These are phyloP conservation scores for Ormia ochracea DNA, from an alignment of 2,888 invertebrate species.

Conservation along the genomic window DNA sequence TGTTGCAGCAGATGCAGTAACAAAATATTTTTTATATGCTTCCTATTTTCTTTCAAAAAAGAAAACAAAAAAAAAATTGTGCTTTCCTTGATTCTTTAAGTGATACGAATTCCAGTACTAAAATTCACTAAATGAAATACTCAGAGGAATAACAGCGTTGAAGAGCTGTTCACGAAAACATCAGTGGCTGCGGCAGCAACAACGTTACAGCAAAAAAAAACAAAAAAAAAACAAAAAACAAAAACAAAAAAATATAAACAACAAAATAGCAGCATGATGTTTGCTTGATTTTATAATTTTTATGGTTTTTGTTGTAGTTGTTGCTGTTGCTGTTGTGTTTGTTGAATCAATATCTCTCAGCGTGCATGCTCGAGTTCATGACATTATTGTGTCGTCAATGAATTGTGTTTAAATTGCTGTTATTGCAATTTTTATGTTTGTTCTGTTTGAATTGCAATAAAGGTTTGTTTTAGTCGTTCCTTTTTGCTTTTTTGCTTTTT, in stretches of 20 bases:
- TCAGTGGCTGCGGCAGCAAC: constrained; percentile 7
- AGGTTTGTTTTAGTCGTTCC: too few species aligned
- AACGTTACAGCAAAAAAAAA: constrained; percentile 12
- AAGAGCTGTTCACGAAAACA: not conserved
- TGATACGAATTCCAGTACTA: constrained; percentile 47
- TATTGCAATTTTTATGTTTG: constrained; percentile 62
- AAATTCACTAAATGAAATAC: constrained; percentile 30
- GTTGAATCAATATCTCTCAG: constrained; percentile 52
- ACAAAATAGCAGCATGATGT: constrained; percentile 50
- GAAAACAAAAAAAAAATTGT: constrained; percentile 29
- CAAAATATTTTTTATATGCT: not conserved
- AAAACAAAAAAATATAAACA: constrained; percentile 35
- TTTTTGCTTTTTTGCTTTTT: not conserved
- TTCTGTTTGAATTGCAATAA: constrained; percentile 55
- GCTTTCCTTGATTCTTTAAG: constrained; percentile 60
- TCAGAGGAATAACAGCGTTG: constrained; percentile 1
- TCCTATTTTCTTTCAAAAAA: not conserved
- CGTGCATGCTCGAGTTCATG: constrained; percentile 65
- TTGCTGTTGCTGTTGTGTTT: constrained; percentile 3
- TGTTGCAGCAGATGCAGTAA: constrained; percentile 33
- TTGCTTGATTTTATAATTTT: constrained; percentile 21
- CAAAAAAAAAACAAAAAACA: too few species aligned
- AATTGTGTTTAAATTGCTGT: constrained; percentile 64
- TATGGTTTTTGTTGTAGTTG: not conserved
- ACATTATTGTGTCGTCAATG: constrained; percentile 65